Evolutionary conservation across 2,113 vertebrate genomes (phyloP), one percentile per base, ranked within the genome.

Genomic region (Oceanites oceanicus): DNA sequence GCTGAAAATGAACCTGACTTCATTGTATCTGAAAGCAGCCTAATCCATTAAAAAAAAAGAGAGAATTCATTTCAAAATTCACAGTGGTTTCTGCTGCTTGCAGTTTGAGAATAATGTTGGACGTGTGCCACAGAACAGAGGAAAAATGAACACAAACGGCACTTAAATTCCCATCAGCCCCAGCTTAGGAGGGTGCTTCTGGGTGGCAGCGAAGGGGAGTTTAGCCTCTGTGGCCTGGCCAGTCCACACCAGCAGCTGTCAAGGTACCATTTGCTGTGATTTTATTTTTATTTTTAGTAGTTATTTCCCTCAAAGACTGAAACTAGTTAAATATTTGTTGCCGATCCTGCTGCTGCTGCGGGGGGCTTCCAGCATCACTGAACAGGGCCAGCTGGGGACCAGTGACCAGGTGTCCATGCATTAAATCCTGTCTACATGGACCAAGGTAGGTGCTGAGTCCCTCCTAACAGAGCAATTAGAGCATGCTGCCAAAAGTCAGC

Each of bases 1-100:
- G 32, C 38, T 91, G 92, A 91, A 96, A 96, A 89, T 87, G 36
- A 87, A 85, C 20, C 23, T 73, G 62, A 68, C 62, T 62, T 55
- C 26, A 34, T 42, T 75, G 61, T 75, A 72, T 36, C 42, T 18
- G 40, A 91, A 92, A 94, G 61, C n/a, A 91, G 34, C 15, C 15
- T 81, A 80, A 90, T 63, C 55, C 29, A 88, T 80, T 76, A 34
- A 62, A 45, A 36, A 36, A 42, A n/a, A 15, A 2, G 13, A 52
- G 26, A 29, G 6, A 78, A 88, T 86, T 67, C 0, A 58, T 81
- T 93, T 86, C n/a, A 84, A 89, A 89, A 89, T 50, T 70, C 47
- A 45, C 47, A 27, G 42, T 68, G 42, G 68, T 68, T 92, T 81
- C 61, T 95, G 27, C 38, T 85, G 40, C 53, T 89, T 87, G 53